Conservation (phyloP, 2,113 vertebrate genomes). For the Arothron firmamentum region DNA sequence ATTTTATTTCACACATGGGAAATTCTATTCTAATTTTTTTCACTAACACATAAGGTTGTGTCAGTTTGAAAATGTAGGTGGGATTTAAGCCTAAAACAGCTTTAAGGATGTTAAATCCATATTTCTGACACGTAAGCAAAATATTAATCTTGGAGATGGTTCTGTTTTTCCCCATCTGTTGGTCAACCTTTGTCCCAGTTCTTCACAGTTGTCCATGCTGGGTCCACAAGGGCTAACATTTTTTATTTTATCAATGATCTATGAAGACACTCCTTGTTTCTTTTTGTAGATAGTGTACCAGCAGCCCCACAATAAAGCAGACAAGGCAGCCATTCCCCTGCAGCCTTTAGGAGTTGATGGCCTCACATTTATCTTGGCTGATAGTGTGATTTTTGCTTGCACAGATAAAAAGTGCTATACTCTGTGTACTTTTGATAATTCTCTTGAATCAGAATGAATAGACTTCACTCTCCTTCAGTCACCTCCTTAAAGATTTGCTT, state of each 20-base stretch:
- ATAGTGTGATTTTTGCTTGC: constrained; percentile 4
- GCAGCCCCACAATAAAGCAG: not conserved
- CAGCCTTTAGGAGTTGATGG: too few relatives aligned
- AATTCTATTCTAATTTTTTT: too few relatives aligned
- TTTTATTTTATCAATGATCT: not conserved
- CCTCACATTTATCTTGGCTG: constrained; percentile 8
- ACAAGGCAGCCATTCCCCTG: not conserved
- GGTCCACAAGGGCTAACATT: constrained; percentile 15
- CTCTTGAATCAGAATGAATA: too few relatives aligned
- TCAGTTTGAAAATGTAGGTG: not conserved
- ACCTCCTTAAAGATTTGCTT: not conserved
- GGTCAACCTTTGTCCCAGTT: constrained; percentile 51
- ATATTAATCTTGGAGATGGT: not conserved
- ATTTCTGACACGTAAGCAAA: not conserved
- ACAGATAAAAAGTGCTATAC: not conserved
- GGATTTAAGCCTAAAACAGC: not conserved
- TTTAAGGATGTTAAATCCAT: not conserved
- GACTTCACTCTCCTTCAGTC: not conserved
- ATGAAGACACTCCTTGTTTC: not conserved
- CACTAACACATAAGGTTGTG: too few relatives aligned
- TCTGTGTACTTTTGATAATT: not conserved
- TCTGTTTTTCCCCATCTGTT: constrained; percentile 1
- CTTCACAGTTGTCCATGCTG: constrained; percentile 14
- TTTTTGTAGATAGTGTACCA: constrained; percentile 12
- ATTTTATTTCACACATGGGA: too few relatives aligned